Conservation (phyloP, 2,888 invertebrate species). For the Melanargia galathea region DNA sequence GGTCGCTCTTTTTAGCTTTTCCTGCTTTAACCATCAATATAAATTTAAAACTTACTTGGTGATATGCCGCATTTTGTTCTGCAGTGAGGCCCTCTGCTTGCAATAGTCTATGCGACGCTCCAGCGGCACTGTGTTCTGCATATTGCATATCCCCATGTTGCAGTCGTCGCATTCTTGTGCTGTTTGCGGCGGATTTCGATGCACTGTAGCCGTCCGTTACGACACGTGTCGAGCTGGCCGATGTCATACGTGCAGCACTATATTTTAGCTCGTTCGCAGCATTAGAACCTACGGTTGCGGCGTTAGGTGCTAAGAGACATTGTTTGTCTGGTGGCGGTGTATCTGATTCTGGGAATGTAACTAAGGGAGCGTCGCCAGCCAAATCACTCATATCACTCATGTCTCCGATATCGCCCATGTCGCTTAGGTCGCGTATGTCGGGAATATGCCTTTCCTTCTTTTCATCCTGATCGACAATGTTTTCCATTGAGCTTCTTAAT, state of each 20-base stretch:
- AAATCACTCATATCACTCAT: constrained; percentile 77
- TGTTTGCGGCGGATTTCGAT: constrained; percentile 79
- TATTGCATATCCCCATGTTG: constrained; percentile 92
- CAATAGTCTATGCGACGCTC: constrained; percentile 89
- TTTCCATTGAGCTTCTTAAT: constrained; percentile 89
- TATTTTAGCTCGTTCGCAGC: constrained; percentile 89
- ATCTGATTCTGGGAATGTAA: constrained; percentile 91
- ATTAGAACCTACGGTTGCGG: constrained; percentile 65
- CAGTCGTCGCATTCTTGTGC: constrained; percentile 80
- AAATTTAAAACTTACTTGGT: constrained; percentile 88
- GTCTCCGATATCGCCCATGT: constrained; percentile 75
- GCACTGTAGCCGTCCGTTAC: constrained; percentile 92
- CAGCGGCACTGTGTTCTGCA: constrained; percentile 89
- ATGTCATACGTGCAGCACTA: constrained; percentile 91
- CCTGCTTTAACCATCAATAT: too few species aligned
- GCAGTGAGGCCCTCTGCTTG: constrained; percentile 93
- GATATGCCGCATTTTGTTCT: constrained; percentile 91
- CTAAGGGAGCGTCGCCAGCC: constrained; percentile 84
- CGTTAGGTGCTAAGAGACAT: constrained; percentile 70
- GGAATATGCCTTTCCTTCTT: constrained; percentile 70
- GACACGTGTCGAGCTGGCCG: constrained; percentile 87
- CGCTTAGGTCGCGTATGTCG: constrained; percentile 75
- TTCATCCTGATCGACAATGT: constrained; percentile 87
- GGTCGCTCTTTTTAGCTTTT: too few species aligned
- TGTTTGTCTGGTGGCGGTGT: constrained; percentile 85